Conservation (phyloP, 2,888 invertebrate species). For the Drosophila niveifrons region DNA sequence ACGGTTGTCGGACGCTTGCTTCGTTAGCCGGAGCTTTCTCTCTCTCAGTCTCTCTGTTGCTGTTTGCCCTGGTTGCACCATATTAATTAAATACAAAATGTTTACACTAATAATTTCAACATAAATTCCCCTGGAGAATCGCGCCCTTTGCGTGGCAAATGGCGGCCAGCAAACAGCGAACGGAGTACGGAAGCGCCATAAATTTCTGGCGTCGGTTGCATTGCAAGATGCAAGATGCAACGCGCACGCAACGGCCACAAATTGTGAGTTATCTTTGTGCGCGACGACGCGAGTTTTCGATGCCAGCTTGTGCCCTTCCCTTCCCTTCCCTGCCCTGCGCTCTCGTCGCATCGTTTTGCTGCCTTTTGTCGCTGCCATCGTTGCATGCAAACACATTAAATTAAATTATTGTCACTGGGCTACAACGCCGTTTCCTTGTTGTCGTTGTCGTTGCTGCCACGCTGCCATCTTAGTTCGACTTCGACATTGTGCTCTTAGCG, state of each 20-base stretch:
- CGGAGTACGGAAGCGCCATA: constrained; percentile 69
- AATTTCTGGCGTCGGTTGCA: constrained; percentile 56
- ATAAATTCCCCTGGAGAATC: constrained; percentile 58
- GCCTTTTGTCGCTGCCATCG: constrained; percentile 52
- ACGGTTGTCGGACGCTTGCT: constrained; percentile 13
- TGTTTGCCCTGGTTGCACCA: constrained; percentile 41
- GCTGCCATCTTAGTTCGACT: constrained; percentile 63
- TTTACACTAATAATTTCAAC: constrained; percentile 82
- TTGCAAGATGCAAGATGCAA: constrained; percentile 48
- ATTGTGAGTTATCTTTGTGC: constrained; percentile 74
- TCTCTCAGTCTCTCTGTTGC: constrained; percentile 12
- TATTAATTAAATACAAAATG: constrained; percentile 83
- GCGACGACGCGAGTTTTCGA: constrained; percentile 37
- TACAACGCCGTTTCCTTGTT: constrained; percentile 35
- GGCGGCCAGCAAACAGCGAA: constrained; percentile 17
- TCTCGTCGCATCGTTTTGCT: constrained; percentile 26
- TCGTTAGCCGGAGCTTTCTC: constrained; percentile 10
- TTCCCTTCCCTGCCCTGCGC: no score
- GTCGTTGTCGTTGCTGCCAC: neutral
- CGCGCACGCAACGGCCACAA: constrained; percentile 71
- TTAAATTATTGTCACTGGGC: constrained; percentile 77
- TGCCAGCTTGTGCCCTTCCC: neutral
- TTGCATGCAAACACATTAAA: constrained; percentile 81
- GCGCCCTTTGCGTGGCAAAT: constrained; percentile 10
- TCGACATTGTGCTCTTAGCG: constrained; percentile 22